These are phyloP conservation scores for Aplodontia rufa DNA, from an alignment of 2,113 vertebrate species.

Conservation along the genomic window DNA sequence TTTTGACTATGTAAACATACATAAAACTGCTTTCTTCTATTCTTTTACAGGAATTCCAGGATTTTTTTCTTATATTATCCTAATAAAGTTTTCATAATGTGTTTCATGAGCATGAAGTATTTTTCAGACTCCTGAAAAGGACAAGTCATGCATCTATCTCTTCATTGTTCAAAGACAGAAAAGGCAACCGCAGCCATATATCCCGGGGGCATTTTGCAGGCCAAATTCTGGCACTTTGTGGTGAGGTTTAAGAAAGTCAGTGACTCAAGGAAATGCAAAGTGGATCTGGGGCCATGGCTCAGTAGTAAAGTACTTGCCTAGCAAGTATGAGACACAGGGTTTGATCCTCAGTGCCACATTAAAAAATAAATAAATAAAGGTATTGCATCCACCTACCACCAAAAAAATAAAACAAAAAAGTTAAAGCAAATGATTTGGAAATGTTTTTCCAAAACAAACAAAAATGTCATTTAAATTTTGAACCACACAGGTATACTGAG, in stretches of 20 bases:
- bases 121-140: constrained; percentile 11
- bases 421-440: not conserved
- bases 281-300: too few species aligned
- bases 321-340: too few species aligned
- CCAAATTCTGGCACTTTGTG: not conserved
- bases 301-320: too few species aligned
- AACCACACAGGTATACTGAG: not conserved
- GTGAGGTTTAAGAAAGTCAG: not conserved
- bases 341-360: too few species aligned
- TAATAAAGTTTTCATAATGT: not conserved
- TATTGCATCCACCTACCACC: too few species aligned
- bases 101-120: constrained; percentile 7
- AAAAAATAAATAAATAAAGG: too few species aligned
- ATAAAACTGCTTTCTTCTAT: not conserved
- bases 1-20: not conserved
- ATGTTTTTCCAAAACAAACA: not conserved
- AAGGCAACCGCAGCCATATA: not conserved
- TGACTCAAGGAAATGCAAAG: too few species aligned
- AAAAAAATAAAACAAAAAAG: not conserved
- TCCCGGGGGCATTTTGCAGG: not conserved
- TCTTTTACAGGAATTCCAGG: not conserved
- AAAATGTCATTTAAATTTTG: constrained; percentile 36
- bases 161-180: constrained; percentile 35
- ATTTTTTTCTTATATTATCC: constrained; percentile 3
- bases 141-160: not conserved